Evolutionary conservation across 2,113 vertebrate genomes (phyloP), one percentile per base, ranked within the genome.

Genomic region (Pterocles orientalis): DNA sequence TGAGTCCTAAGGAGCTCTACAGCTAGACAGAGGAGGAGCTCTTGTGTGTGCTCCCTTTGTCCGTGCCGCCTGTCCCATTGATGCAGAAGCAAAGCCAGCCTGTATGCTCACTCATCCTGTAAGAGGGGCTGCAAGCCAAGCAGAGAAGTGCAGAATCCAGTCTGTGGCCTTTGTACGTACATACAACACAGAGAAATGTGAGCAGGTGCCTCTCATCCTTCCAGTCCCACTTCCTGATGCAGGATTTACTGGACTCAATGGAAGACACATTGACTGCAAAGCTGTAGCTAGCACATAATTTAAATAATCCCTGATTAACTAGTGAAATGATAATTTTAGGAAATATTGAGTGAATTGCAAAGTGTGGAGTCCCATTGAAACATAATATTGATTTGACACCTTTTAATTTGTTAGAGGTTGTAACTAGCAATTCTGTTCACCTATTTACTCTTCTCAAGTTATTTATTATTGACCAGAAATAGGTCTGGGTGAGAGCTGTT

Each of bases 301-400:
- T 94, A 92, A 96, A 94, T 96, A 95, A 96, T 94, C 90, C 80
- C 78, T 79, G 85, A 91, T 92, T 94, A 95, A 92, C 92, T 84
- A 79, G 57, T 84, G 95, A 95, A 94, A 92, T 93, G 82, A 92
- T 94, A 87, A 91, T 92, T 96, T 95, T 86, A 76, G 90, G 83
- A 93, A 92, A 69, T 91, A 90, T 82, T 69, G 83, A 94, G 88
- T 88, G 83, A 94, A 83, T 81, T 71, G 53, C 76, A 75, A 95
- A 91, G 51, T 69, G 39, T 48, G 34, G 65, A 86, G 53, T 88
- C 78, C 86, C 61, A 86, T 61, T 91, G 94, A 92, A 95, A 76
- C 61, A n/a, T 66, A 61, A 57, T 88, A 86, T 86, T 92, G 80
- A 96, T 95, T 88, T 76, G 56, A 84, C 72, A 83, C n/a, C 58